A percentile compares a stretch with the other conserved stretches of the same genome.
These are phyloP conservation scores for Ormia ochracea DNA, from an alignment of 2,888 invertebrate genomes.

Conservation along the genomic window DNA sequence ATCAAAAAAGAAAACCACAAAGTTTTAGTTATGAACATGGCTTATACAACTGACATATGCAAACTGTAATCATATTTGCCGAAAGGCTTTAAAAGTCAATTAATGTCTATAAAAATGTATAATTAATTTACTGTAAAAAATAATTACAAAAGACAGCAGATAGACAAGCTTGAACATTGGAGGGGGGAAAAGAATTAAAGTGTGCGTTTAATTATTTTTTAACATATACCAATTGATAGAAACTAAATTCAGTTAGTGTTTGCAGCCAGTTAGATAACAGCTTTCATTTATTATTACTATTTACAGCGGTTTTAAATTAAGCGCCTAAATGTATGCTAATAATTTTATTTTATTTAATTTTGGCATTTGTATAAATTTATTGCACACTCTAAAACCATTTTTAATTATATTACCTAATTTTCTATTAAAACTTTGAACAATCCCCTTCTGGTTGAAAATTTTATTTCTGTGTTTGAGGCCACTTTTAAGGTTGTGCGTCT, in stretches of 20 bases:
- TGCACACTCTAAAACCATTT: conserved; percentile 1
- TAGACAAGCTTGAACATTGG: background rate
- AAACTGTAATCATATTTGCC: conserved; percentile 22
- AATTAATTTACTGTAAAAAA: conserved; percentile 3
- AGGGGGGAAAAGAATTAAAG: background rate
- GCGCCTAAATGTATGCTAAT: background rate
- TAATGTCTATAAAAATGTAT: conserved; percentile 1
- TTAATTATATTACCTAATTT: conserved; percentile 26
- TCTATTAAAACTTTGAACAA: conserved; percentile 4
- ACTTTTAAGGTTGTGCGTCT: background rate
- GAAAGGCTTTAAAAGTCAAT: conserved; percentile 42
- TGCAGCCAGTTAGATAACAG: background rate
- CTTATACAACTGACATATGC: conserved; percentile 1
- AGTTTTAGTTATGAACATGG: conserved; percentile 15
- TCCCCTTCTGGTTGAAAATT: background rate
- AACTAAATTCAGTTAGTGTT: background rate
- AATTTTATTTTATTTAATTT: background rate
- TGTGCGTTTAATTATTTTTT: background rate
- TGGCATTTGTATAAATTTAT: background rate
- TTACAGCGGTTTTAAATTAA: background rate
- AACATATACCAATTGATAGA: background rate
- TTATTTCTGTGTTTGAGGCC: background rate
- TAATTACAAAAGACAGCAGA: conserved; percentile 1
- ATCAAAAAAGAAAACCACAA: background rate
- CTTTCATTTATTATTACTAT: background rate